Percentiles rank a stretch among this genome's conserved stretches.
phyloP scores from a whole-genome alignment of 2,113 vertebrate species.

The Saguinus midas region DNA sequence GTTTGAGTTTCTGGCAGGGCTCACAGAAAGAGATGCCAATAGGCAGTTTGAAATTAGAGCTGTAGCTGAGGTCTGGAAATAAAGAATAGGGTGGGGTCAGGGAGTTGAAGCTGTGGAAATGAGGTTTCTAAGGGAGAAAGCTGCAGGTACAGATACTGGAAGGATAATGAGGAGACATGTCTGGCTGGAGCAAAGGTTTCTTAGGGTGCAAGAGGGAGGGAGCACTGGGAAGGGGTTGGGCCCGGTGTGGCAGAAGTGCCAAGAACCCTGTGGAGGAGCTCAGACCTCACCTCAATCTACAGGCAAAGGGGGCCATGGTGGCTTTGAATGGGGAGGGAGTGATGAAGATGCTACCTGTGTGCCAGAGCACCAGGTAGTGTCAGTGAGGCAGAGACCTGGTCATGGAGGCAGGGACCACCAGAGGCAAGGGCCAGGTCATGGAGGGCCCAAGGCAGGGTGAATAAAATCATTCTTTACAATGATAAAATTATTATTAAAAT shows the following conservation, averaged over 20 bases:
- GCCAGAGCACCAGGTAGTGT: neutral
- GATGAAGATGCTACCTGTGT: neutral
- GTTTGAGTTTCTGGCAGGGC: neutral
- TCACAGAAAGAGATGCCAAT: neutral
- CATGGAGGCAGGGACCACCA: neutral
- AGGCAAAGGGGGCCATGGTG: rapidly evolving
- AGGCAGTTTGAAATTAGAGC: neutral
- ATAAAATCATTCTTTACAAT: neutral
- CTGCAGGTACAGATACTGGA: neutral
- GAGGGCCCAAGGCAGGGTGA: neutral
- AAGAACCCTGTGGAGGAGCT: neutral
- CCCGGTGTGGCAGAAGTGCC: rapidly evolving
- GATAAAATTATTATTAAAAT: too few species aligned
- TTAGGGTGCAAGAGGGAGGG: neutral
- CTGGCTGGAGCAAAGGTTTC: neutral
- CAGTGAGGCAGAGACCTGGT: neutral
- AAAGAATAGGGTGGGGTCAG: neutral
- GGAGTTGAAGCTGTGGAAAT: neutral
- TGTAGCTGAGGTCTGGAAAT: neutral
- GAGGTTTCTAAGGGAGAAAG: neutral
- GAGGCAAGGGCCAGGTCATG: rapidly evolving
- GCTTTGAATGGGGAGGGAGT: neutral
- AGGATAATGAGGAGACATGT: neutral
- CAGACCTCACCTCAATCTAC: neutral
- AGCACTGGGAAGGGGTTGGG: neutral